Evolutionary conservation across 2,888 invertebrate genomes (phyloP), one percentile per base, ranked within the genome.

Genomic region (Chalcis sispes): DNA sequence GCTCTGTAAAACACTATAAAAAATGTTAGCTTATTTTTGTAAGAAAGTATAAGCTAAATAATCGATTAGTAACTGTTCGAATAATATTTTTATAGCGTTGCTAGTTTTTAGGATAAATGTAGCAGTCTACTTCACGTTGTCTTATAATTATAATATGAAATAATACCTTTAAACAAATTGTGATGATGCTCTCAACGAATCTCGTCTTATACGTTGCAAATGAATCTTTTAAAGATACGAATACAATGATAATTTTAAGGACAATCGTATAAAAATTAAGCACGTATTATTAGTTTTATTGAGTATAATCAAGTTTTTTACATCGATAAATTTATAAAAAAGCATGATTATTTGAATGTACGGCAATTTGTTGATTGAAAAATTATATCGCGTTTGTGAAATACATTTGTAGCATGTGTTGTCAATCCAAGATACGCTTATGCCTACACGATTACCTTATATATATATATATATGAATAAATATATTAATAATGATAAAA

Each of bases 1-100:
- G 42, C 2, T 42, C 10, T 36, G 10, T 36, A 36, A 36, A 36
- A 36, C 10, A 36, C 10, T 40, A 59, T 32, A 46, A 40, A 58
- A 62, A 46, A 15, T 59, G 66, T 58, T 15, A 32, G 46, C 54
- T 40, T 64, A 70, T 62, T 64, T 70, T 75, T 75, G 50, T 62
- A 62, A 64, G 27, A 2, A 7, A 50, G n/a, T 64, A 70, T 46
- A 23, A 36, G 48, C 27, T 62, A 42, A 7, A 15, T 66, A 50
- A 5, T 56, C 50, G 15, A 50, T 70, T 20, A 74, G 25, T 54
- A 40, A 54, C 74, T 66, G 67, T 74, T 74, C 62, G 54, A 74
- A 67, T 74, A 67, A 54, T 74, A 67, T 62, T 73, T 52, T 61
- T 66, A 54, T 61, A 67, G 20, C 8, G 8, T 61, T 64, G 46